Evolutionary conservation across 2,113 vertebrate genomes (phyloP).

Genomic region (Pholis gunnellus): DNA sequence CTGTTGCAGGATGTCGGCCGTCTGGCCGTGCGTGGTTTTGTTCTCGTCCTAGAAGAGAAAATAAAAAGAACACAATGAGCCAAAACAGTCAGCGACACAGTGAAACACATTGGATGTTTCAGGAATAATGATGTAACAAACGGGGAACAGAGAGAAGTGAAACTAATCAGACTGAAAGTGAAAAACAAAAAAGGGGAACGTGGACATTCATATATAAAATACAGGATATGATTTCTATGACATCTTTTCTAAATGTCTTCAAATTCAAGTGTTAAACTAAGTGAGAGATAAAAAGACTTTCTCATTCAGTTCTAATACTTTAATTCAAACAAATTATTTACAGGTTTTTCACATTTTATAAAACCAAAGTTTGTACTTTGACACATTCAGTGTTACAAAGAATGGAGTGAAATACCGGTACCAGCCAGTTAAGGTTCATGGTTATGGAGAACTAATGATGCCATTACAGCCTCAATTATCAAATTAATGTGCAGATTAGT

Average conservation of each 20-base stretch:
- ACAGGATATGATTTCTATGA: not conserved
- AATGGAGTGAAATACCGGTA: not conserved
- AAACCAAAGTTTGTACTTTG: not conserved
- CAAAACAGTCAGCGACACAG: not conserved
- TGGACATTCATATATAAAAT: not conserved
- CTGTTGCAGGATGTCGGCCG: constrained; percentile 87
- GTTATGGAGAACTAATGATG: too few relatives aligned
- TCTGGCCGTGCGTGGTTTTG: constrained; percentile 86
- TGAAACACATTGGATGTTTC: not conserved
- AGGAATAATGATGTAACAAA: too few relatives aligned
- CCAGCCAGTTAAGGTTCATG: constrained; percentile 29
- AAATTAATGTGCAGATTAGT: too few relatives aligned
- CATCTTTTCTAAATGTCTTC: not conserved
- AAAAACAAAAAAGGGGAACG: not conserved
- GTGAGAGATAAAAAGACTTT: not conserved
- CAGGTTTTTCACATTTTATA: too few relatives aligned
- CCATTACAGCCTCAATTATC: too few relatives aligned
- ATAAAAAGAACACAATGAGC: not conserved
- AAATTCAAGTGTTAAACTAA: not conserved
- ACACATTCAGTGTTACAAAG: not conserved
- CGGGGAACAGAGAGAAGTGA: not conserved
- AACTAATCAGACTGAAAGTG: not conserved
- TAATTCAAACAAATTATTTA: too few relatives aligned
- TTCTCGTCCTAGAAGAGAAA: constrained; percentile 84
- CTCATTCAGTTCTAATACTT: too few relatives aligned